These are phyloP conservation scores for Drosophila truncata DNA, from an alignment of 1,140 invertebrate genomes.

Conservation along the genomic window DNA sequence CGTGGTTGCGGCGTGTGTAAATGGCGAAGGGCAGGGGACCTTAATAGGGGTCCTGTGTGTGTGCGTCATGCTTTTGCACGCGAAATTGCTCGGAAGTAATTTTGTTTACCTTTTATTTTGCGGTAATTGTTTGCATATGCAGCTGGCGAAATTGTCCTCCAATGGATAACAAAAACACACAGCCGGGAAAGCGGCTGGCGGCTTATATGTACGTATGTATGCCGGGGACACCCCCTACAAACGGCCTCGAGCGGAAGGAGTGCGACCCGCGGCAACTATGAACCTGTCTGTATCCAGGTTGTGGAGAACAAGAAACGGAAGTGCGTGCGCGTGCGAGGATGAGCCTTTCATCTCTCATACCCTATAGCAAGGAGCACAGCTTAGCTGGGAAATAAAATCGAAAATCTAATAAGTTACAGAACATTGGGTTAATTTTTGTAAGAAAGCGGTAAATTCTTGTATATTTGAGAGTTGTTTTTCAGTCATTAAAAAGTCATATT, in stretches of 20 bases:
- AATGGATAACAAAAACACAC: conserved; percentile 64
- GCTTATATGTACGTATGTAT: conserved; percentile 2
- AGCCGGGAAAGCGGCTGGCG: conserved; percentile 1
- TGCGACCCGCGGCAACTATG: conserved; percentile 19
- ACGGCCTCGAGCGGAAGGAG: conserved; percentile 48
- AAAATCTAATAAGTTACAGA: neutral
- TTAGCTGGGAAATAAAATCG: neutral
- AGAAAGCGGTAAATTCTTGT: neutral
- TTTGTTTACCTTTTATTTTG: conserved; percentile 83
- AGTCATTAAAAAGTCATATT: no score
- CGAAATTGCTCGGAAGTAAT: conserved; percentile 80
- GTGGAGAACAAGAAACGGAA: conserved; percentile 73
- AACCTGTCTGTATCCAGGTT: conserved; percentile 11
- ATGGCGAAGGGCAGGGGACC: neutral
- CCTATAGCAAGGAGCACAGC: neutral
- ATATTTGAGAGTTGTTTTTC: neutral
- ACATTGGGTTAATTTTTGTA: no score
- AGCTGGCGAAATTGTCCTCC: conserved; percentile 73
- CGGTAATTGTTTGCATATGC: conserved; percentile 81
- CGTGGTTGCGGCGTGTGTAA: conserved; percentile 8
- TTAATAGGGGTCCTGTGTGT: conserved; percentile 14
- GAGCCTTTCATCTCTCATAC: conserved; percentile 50
- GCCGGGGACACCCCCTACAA: conserved; percentile 10
- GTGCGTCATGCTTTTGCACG: conserved; percentile 63
- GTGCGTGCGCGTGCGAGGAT: conserved; percentile 67